A percentile compares a stretch with the other conserved stretches of the same genome.
These are phyloP conservation scores for Sitodiplosis mosellana DNA, from an alignment of 1,140 invertebrate genomes.

Conservation along the genomic window DNA sequence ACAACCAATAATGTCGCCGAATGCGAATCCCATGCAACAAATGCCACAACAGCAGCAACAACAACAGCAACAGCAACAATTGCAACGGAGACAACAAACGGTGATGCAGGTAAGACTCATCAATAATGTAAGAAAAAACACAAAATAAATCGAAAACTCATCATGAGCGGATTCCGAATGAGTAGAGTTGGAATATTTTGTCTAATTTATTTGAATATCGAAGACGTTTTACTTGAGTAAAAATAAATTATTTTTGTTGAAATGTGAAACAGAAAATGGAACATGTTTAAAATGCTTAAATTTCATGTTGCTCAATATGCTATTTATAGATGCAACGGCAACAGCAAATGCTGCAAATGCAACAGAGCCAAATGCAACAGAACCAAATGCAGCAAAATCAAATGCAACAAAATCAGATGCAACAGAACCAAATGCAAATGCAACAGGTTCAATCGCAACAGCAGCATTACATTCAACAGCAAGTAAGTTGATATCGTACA, in stretches of 20 bases:
- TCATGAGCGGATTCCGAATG: too few species aligned
- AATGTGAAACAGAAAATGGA: neutral
- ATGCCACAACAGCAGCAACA: constrained; percentile 10
- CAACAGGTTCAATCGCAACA: constrained; percentile 18
- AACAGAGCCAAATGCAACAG: constrained; percentile 26
- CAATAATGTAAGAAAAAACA: too few species aligned
- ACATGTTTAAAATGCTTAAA: constrained; percentile 14
- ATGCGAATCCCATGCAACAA: constrained; percentile 13
- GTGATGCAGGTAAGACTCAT: too few species aligned
- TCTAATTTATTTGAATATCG: too few species aligned
- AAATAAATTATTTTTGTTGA: too few species aligned
- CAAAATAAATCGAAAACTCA: too few species aligned
- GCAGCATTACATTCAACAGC: constrained; percentile 5
- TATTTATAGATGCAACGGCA: constrained; percentile 13
- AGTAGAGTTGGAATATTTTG: too few species aligned
- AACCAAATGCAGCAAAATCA: constrained; percentile 22
- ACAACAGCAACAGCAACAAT: constrained; percentile 1
- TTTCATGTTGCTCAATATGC: too few species aligned
- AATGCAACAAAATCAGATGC: neutral
- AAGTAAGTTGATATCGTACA: neutral
- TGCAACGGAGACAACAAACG: too few species aligned
- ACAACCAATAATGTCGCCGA: constrained; percentile 28
- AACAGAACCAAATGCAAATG: neutral
- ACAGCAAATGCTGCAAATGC: constrained; percentile 27
- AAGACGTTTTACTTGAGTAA: too few species aligned